Evolutionary conservation across 1,140 invertebrate species (phyloP).

Genomic region (Diuraphis noxia): DNA sequence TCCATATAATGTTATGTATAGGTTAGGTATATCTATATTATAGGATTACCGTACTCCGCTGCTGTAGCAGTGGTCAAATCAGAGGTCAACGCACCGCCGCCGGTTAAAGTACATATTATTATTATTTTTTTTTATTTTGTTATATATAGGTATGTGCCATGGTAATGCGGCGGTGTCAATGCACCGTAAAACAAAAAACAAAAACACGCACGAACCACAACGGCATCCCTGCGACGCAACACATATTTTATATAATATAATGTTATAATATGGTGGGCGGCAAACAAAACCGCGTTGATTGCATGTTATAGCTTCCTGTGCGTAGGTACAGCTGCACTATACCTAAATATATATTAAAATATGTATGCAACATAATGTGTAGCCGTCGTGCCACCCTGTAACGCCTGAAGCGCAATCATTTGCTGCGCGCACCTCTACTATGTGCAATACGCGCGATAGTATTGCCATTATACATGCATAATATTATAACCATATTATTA

Average conservation of each 20-base stretch:
- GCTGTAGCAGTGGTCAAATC: slow-evolving; percentile 19
- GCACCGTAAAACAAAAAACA: slow-evolving; percentile 30
- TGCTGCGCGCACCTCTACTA: background rate
- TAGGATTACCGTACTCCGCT: background rate
- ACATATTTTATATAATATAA: background rate
- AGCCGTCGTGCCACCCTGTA: background rate
- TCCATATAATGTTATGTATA: background rate
- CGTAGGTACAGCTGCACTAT: background rate
- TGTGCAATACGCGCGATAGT: background rate
- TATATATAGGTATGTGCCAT: background rate
- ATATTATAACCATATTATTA: background rate
- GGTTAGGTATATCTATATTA: background rate
- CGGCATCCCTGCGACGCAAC: background rate
- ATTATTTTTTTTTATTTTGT: background rate
- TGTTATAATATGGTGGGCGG: slow-evolving; percentile 12
- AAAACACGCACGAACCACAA: slow-evolving; percentile 3
- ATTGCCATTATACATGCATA: background rate
- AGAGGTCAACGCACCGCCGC: slow-evolving; percentile 36
- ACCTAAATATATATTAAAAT: background rate
- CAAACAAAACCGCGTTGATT: slow-evolving; percentile 25
- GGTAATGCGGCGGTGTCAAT: slow-evolving; percentile 4
- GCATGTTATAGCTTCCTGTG: slow-evolving; percentile 42
- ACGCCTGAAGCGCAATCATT: slow-evolving; percentile 14
- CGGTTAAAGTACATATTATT: slow-evolving; percentile 11
- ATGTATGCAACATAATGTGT: background rate